These are phyloP conservation scores for Anthonomus grandis DNA, from an alignment of 1,140 invertebrate species.

Conservation along the genomic window DNA sequence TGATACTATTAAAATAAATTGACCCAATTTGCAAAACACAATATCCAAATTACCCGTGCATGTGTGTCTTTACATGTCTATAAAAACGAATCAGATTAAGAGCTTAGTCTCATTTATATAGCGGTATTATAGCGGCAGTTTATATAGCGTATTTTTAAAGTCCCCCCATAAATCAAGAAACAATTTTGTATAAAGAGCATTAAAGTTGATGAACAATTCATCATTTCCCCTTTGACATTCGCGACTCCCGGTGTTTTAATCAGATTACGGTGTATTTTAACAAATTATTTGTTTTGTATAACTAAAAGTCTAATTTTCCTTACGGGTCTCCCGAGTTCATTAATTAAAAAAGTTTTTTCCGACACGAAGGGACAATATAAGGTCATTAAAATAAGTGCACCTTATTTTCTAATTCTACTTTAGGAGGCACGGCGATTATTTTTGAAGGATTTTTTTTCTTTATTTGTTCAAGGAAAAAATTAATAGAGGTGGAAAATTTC, in stretches of 20 bases:
- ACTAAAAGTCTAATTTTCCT: not conserved
- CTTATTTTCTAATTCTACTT: constrained; percentile 6
- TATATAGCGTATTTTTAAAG: constrained; percentile 1
- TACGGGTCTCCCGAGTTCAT: not conserved
- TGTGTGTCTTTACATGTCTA: no score
- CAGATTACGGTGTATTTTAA: constrained; percentile 19
- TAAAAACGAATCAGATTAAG: no score
- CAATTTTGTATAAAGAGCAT: constrained; percentile 10
- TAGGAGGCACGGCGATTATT: no score
- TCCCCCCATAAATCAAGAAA: constrained; percentile 10
- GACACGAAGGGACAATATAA: constrained; percentile 4
- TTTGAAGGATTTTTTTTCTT: no score
- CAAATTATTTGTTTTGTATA: constrained; percentile 16
- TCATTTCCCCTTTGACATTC: constrained; percentile 9
- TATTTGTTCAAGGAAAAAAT: no score
- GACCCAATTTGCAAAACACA: no score
- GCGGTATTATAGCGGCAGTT: not conserved
- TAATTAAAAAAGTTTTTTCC: constrained; percentile 16
- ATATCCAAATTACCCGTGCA: no score
- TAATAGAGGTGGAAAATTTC: no score
- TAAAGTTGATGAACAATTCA: constrained; percentile 11
- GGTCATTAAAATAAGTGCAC: constrained; percentile 14
- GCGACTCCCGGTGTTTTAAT: constrained; percentile 10
- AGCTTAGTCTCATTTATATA: not conserved
- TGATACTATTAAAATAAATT: no score